Conservation (phyloP, 2,888 invertebrate genomes). For the Aproaerema taeniolella region DNA sequence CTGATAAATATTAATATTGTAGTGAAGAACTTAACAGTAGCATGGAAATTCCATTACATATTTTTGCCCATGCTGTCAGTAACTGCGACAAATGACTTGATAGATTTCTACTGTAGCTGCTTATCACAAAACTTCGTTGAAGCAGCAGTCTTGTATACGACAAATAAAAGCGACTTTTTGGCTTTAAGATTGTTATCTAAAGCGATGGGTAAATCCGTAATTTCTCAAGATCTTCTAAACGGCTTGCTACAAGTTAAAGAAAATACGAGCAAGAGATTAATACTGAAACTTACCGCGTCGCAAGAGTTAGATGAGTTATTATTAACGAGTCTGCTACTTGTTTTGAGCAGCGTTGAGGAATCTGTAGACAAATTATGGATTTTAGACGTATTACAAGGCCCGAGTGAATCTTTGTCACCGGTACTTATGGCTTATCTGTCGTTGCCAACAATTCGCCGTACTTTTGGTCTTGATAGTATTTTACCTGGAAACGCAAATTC, state of each 20-base stretch:
- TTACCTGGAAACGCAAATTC: conserved; percentile 41
- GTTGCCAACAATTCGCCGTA: conserved; percentile 41
- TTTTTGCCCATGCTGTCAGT: conserved; percentile 60
- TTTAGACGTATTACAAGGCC: conserved; percentile 48
- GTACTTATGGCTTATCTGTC: conserved; percentile 44
- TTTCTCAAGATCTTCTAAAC: conserved; percentile 14
- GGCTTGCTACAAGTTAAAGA: conserved; percentile 30
- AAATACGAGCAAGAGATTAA: no score
- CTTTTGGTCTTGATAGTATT: conserved; percentile 42
- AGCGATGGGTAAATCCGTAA: conserved; percentile 26
- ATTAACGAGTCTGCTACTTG: conserved; percentile 46
- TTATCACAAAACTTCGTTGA: conserved; percentile 19
- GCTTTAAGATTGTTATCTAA: conserved; percentile 47
- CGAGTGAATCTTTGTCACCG: conserved; percentile 48
- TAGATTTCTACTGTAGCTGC: conserved; percentile 37
- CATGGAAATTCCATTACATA: conserved; percentile 68
- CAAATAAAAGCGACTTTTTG: conserved; percentile 50
- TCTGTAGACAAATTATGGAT: conserved; percentile 37
- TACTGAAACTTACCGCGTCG: conserved; percentile 45
- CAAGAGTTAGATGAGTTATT: conserved; percentile 60
- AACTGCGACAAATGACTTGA: conserved; percentile 51
- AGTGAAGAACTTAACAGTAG: conserved; percentile 55
- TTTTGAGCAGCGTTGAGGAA: conserved; percentile 37
- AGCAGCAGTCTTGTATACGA: conserved; percentile 22
- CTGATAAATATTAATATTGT: conserved; percentile 50